Base-by-base conservation (phyloP, 1,140 invertebrate species). In the Dendroctonus valens region DNA sequence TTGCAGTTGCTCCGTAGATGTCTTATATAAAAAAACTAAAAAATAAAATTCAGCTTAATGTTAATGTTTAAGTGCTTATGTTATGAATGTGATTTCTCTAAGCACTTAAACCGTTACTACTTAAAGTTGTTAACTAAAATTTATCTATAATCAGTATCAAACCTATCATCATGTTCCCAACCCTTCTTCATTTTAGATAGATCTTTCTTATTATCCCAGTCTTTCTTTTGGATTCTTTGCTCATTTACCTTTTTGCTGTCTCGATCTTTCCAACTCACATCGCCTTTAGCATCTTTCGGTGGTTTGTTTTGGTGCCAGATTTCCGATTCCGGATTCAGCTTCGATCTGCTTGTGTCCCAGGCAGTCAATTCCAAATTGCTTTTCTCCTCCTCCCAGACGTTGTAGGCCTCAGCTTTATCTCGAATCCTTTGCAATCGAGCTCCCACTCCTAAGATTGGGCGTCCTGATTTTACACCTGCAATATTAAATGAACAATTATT, bases 81-180 rank as follows among this genome's bases (percentile, higher is more conserved):
- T n/a, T n/a, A n/a, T n/a, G n/a, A n/a, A 26, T 26, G 26, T 26
- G 26, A 26, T 26, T 26, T 26, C 26, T 3, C 26, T 26, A 26
- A 26, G 26, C 26, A 26, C 26, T 26, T 26, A 26, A 26, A 26
- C 26, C 26, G 26, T 26, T 26, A 26, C 26, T 26, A 26, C 26
- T 26, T 26, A 26, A 26, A 26, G 26, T 26, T 26, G 26, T 26
- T 26, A 26, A 26, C 26, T 26, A 26, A 26, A 26, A 26, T 12
- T 70, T 71, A 74, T 67, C 67, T 74, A 58, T 75, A 75, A 67
- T 75, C 71, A 69, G 65, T 74, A 8, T 75, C 74, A 54, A 74
- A 74, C 40, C 74, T 59, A 48, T 75, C 74, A 69, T 75, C 74
- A 58, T 75, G 74, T 59, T 75, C 71, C 72, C 72, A 75, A 41